Conservation (phyloP, 1,140 invertebrate species). For the Drosophila tropicalis region DNA sequence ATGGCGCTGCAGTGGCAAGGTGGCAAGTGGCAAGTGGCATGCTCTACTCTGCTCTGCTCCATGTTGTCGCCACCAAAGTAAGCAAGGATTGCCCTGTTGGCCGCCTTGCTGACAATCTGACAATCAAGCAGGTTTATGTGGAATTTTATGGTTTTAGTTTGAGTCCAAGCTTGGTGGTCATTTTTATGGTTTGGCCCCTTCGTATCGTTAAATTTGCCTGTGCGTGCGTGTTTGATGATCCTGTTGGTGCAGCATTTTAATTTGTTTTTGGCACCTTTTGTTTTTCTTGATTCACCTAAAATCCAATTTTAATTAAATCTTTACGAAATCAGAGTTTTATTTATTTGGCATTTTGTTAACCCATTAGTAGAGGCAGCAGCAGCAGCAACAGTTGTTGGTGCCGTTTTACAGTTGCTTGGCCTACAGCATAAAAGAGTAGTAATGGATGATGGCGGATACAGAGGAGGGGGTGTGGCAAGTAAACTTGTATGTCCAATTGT, state of each 20-base stretch:
- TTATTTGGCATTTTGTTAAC: conserved; percentile 48
- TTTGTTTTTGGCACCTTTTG: conserved; percentile 55
- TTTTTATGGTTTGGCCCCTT: conserved; percentile 35
- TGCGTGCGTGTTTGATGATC: conserved; percentile 46
- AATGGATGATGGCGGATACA: neutral
- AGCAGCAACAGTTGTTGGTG: conserved; percentile 24
- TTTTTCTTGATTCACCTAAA: conserved; percentile 7
- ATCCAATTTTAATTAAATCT: conserved; percentile 45
- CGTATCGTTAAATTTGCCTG: neutral
- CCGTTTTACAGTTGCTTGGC: conserved; percentile 73
- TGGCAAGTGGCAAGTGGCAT: conserved; percentile 20
- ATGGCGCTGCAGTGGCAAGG: conserved; percentile 45
- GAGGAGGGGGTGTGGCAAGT: neutral
- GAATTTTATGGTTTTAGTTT: conserved; percentile 46
- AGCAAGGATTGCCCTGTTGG: conserved; percentile 46
- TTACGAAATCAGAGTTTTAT: conserved; percentile 42
- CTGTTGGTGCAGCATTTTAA: conserved; percentile 56
- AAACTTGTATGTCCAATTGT: conserved; percentile 51
- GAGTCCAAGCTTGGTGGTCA: conserved; percentile 38
- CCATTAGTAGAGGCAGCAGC: conserved; percentile 38
- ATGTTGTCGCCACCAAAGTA: conserved; percentile 43
- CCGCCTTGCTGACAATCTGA: conserved; percentile 42
- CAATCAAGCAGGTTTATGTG: conserved; percentile 51
- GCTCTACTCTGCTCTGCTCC: conserved; percentile 3
- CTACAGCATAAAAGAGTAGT: conserved; percentile 34